A percentile compares a stretch with the other conserved stretches of the same genome.
Conservation (phyloP, 2,797 vertebrate species). For the Semaprochilodus insignis region DNA sequence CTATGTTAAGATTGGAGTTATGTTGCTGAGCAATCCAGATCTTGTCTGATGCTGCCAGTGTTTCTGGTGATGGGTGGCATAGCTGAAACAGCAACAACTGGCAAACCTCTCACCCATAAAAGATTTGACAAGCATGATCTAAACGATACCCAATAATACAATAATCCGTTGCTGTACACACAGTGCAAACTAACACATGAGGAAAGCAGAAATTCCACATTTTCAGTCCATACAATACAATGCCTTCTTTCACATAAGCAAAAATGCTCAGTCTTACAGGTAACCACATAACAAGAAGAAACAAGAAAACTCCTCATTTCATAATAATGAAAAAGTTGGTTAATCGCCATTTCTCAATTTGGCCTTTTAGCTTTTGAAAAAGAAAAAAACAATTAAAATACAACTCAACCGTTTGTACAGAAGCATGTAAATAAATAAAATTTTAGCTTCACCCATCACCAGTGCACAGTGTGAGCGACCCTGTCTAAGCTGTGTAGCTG, state of each 20-base stretch:
- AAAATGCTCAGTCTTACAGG: conserved; percentile 10
- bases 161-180: conserved; percentile 66
- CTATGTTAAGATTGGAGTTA: conserved; percentile 3
- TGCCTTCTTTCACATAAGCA: conserved; percentile 26
- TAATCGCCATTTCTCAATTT: conserved; percentile 57
- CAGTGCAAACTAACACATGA: conserved; percentile 73
- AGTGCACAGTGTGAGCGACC: conserved; percentile 75
- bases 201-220: conserved; percentile 68
- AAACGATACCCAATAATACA: conserved; percentile 59
- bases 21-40: conserved; percentile 22
- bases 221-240: conserved; percentile 50
- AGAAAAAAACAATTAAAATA: conserved; percentile 58
- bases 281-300: conserved; percentile 21
- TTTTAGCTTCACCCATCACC: conserved; percentile 73
- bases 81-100: conserved; percentile 20
- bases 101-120: conserved; percentile 31
- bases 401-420: conserved; percentile 55
- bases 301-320: conserved; percentile 23
- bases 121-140: conserved; percentile 53
- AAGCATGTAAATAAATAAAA: conserved; percentile 76
- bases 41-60: conserved; percentile 11
- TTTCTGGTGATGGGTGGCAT: conserved; percentile 47
- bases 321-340: conserved; percentile 27
- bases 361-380: conserved; percentile 56
- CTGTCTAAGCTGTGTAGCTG: conserved; percentile 81